Conservation (phyloP, 2,888 invertebrate species). For the Polyommatus iphigenia region DNA sequence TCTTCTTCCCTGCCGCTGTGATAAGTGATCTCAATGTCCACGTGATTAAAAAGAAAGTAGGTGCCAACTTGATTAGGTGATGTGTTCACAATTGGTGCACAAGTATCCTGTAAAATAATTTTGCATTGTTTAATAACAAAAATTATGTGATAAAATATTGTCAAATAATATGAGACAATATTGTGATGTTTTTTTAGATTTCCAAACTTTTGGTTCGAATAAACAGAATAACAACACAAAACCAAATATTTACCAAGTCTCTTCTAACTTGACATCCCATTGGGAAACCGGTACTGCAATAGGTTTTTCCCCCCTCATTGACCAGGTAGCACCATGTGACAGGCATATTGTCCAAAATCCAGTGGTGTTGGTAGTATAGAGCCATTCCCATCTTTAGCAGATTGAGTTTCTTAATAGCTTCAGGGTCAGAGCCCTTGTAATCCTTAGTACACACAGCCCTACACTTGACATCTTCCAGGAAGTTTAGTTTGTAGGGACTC, state of each 20-base stretch:
- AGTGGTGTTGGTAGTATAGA: conserved; percentile 98
- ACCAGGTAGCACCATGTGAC: conserved; percentile 97
- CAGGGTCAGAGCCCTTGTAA: conserved; percentile 84
- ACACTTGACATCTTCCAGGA: conserved; percentile 86
- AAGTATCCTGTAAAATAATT: conserved; percentile 67
- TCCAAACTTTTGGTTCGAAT: background rate
- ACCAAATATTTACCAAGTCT: conserved; percentile 61
- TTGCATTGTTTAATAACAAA: background rate
- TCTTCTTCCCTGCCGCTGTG: conserved; percentile 94
- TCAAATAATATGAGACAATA: background rate
- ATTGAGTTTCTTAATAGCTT: conserved; percentile 85
- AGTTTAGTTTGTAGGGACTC: conserved; percentile 94
- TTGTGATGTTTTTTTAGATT: background rate
- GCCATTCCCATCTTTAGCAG: conserved; percentile 95
- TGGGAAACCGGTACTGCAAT: conserved; percentile 97
- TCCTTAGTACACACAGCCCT: conserved; percentile 81
- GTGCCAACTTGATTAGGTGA: conserved; percentile 83
- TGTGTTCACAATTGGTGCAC: conserved; percentile 78
- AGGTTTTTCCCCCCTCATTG: conserved; percentile 84
- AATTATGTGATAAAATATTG: background rate
- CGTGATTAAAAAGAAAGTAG: conserved; percentile 98
- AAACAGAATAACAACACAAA: background rate
- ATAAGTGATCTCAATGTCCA: conserved; percentile 95
- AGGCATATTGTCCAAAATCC: conserved; percentile 99
- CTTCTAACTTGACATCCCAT: conserved; percentile 95